phyloP scores from a whole-genome alignment of 1,140 invertebrate genomes.

The Drosophila willistoni region DNA sequence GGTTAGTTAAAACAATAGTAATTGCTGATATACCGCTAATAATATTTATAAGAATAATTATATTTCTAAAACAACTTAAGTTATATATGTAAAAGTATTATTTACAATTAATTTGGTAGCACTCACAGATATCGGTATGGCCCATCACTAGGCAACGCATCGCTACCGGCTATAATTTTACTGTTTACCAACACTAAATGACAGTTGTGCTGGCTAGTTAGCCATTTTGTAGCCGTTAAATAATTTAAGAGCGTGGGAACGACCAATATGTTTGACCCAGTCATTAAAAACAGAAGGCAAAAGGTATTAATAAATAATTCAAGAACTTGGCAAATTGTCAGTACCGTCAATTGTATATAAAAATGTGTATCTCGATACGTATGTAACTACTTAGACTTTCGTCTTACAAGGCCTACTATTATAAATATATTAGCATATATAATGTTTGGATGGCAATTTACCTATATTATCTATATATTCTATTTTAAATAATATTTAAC shows the following conservation, averaged over 20 bases:
- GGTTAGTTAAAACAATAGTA: conserved; percentile 27
- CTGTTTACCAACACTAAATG: conserved; percentile 23
- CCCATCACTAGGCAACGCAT: conserved; percentile 26
- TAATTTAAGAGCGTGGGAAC: background rate
- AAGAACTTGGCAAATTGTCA: conserved; percentile 7
- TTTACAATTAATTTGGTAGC: background rate
- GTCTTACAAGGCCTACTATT: too few species aligned
- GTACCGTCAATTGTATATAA: too few species aligned
- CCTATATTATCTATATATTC: too few species aligned
- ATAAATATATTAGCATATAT: too few species aligned
- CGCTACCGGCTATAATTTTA: conserved; percentile 39
- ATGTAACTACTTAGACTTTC: too few species aligned
- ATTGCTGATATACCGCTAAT: background rate
- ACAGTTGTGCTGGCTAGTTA: background rate
- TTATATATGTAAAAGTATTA: too few species aligned
- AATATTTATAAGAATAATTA: background rate
- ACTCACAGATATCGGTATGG: background rate
- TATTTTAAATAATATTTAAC: too few species aligned
- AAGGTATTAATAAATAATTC: background rate
- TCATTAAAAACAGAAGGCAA: background rate
- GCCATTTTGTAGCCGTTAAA: conserved; percentile 16
- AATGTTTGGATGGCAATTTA: too few species aligned
- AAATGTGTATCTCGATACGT: too few species aligned
- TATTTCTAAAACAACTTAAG: too few species aligned
- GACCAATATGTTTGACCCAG: background rate